phyloP scores from a whole-genome alignment of 2,113 vertebrate genomes.

The Platichthys stellatus region DNA sequence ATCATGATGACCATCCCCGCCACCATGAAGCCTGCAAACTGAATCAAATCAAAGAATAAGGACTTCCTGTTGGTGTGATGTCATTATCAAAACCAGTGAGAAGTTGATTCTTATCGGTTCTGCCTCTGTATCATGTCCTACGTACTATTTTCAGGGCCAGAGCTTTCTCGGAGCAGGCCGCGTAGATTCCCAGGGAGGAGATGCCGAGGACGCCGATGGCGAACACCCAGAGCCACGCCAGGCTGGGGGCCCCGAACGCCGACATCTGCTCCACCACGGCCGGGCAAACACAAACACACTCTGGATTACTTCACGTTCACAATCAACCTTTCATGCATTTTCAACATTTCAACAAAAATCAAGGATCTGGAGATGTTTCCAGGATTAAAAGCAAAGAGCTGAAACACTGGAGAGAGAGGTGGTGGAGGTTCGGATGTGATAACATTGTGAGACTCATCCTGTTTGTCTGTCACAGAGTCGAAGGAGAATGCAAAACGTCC shows the following conservation, averaged over 20 bases:
- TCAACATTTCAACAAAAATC: no score
- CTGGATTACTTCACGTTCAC: no score
- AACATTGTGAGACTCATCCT: not conserved
- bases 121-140: not conserved
- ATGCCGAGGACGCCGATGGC: slow-evolving; percentile 51
- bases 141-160: slow-evolving; percentile 63
- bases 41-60: not conserved
- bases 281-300: no score
- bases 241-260: fast-evolving
- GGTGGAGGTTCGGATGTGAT: slow-evolving; percentile 2
- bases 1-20: slow-evolving; percentile 69
- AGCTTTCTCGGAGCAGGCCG: slow-evolving; percentile 35
- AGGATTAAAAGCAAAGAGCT: slow-evolving; percentile 13
- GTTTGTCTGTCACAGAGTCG: not conserved
- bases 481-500: not conserved
- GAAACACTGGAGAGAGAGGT: no score
- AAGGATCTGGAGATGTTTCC: no score
- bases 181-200: slow-evolving; percentile 60
- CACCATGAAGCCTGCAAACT: slow-evolving; percentile 75
- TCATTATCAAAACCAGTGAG: no score
- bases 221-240: slow-evolving; percentile 48
- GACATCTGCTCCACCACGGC: slow-evolving; percentile 14
- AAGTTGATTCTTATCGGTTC: not conserved
- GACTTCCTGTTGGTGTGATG: no score
- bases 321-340: no score